Evolutionary conservation across 1,140 invertebrate genomes (phyloP), one percentile per base, ranked within the genome.

Genomic region (Dendrolimus punctatus): DNA sequence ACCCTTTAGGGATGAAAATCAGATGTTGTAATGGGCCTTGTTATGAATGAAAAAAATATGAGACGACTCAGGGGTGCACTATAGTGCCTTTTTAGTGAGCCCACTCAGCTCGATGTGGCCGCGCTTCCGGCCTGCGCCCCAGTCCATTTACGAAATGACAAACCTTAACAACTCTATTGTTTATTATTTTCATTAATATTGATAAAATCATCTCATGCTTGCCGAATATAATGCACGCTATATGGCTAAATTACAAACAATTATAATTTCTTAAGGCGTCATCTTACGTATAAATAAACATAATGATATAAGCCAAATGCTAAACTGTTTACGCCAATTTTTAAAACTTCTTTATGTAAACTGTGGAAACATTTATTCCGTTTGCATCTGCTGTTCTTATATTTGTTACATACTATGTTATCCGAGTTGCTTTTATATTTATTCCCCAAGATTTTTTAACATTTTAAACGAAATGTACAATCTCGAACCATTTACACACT

Each of bases 1-100:
- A 23, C 23, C 23, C 23, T 23, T 23, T 23, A 23, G 23, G 23
- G 23, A 23, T 23, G 23, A 2, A 23, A 23, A 23, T 23, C 23
- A 23, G 23, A 23, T 23, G 23, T 23, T 23, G 23, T 23, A n/a
- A 23, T 23, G 23, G 23, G 23, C 23, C 40, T 55, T 55, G 45
- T 49, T 44, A 40, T 55, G 23, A 23, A 23, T 23, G 49, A 51
- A 57, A 44, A 49, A 51, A 54, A 58, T 44, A 51, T 46, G 57
- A 58, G 57, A 53, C 49, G 55, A 51, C 40, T 48, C 40, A 39
- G 39, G 47, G 51, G 52, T 51, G 58, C 53, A 61, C 56, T 60
- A 55, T 61, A 53, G 58, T 53, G 41, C 10, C 54, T 55, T 57
- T 61, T 61, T 53, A 61, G 58, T 51, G 51, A 48, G 46, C 43